Conservation (phyloP, 1,140 invertebrate genomes). For the Apis laboriosa region DNA sequence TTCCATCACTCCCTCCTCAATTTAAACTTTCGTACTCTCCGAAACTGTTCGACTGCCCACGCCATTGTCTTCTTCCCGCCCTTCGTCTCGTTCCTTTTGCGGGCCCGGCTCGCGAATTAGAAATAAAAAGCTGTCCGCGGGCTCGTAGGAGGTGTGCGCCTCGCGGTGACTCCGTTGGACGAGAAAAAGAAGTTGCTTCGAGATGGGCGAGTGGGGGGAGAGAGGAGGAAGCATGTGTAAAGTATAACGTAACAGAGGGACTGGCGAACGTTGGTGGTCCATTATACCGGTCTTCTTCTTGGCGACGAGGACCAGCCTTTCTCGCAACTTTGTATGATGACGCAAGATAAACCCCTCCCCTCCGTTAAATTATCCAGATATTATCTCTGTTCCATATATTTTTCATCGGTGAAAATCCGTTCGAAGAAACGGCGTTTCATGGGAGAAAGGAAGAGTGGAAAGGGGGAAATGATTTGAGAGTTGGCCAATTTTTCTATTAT, state of each 20-base stretch:
- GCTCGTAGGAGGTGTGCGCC: conserved; percentile 41
- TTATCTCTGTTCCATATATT: too few relatives aligned
- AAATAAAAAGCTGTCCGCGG: conserved; percentile 64
- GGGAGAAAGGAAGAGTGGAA: too few relatives aligned
- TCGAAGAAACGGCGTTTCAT: too few relatives aligned
- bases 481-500: too few relatives aligned
- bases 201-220: background rate
- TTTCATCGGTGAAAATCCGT: too few relatives aligned
- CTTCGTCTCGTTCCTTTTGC: conserved; percentile 49
- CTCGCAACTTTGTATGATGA: conserved; percentile 19
- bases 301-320: conserved; percentile 28
- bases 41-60: conserved; percentile 44
- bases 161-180: conserved; percentile 39
- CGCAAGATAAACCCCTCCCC: background rate
- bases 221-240: conserved; percentile 65
- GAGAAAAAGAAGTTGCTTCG: conserved; percentile 48
- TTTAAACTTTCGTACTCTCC: background rate
- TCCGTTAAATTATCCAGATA: background rate
- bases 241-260: conserved; percentile 76
- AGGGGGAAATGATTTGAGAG: too few relatives aligned
- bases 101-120: conserved; percentile 69
- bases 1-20: too few relatives aligned
- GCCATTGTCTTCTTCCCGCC: conserved; percentile 34
- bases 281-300: conserved; percentile 52
- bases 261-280: conserved; percentile 75